phyloP scores from a whole-genome alignment of 2,797 vertebrate genomes.

The Setipinna tenuifilis region DNA sequence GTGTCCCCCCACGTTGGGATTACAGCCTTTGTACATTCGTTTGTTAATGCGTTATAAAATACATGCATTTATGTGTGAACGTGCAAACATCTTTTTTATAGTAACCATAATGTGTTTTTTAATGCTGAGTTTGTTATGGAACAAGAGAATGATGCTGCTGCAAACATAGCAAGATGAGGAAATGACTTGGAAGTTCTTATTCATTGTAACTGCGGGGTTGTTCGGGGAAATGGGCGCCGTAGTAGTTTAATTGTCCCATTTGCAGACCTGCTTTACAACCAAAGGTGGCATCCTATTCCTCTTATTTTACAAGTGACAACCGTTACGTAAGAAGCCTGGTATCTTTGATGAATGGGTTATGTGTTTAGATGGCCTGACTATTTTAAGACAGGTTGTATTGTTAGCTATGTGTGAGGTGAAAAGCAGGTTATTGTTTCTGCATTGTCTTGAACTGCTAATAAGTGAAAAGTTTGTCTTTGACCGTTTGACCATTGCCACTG shows the following conservation, averaged over 20 bases:
- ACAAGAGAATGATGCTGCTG: neutral
- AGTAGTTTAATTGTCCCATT: too few relatives aligned
- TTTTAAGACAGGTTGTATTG: neutral
- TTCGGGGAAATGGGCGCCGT: neutral
- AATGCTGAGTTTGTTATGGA: neutral
- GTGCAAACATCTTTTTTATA: neutral
- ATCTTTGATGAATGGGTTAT: neutral
- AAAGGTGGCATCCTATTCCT: neutral
- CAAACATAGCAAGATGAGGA: neutral
- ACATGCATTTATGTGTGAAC: neutral
- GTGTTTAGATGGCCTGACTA: neutral
- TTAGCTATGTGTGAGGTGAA: too few relatives aligned
- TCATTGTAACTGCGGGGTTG: neutral
- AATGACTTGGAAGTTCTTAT: neutral
- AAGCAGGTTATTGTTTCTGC: neutral
- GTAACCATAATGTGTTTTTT: neutral
- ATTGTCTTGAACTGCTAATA: neutral
- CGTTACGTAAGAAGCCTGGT: neutral
- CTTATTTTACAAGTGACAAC: neutral
- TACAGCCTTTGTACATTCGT: neutral
- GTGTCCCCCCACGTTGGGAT: neutral
- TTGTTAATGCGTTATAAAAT: neutral
- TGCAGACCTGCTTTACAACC: neutral
- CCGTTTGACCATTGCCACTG: neutral
- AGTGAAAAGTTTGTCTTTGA: neutral